Evolutionary conservation across 2,113 vertebrate species (phyloP), one percentile per base, ranked within the genome.

Genomic region (Cryptotis parvus): DNA sequence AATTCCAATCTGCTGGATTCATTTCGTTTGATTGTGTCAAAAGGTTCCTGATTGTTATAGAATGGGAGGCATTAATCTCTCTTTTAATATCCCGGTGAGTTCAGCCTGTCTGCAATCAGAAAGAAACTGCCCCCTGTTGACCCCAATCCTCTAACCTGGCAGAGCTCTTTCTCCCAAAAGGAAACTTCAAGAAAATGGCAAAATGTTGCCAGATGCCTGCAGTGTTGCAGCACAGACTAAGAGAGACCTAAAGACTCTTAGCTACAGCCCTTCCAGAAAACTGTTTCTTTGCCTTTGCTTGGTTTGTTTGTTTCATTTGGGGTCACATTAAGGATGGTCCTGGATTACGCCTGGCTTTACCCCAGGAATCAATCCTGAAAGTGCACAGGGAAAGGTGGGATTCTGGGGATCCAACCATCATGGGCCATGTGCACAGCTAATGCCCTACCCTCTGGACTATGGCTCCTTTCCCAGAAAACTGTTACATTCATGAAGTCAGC

Each of bases 1-100:
- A 14, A 45, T 81, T 84, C 2, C 45, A 82, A 70, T 86, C 76
- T 80, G 31, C 49, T 73, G 15, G 15, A 33, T 70, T 74, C 31
- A 29, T 63, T 87, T 66, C 27, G 49, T 74, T 41, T 82, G 52
- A 63, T 26, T 43, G 16, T 68, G 39, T 86, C 76, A 68, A 88
- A 82, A 35, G 11, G 1, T 68, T 83, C 20, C 31, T 85, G 63
- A 86, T 77, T 35, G 4, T 66, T 72, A 22, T 35, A 61, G 70
- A 83, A 72, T 55, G 27, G 77, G 52, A 83, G 12, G 2, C 24
- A 86, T 35, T 86, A 49, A 49, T 92, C 39, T 78, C 24, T 52
- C 24, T 86, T 81, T 84, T 74, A 73, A 84, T 81, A 88, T 84
- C n/a, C 55, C 74, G 18, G 27, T 84, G n/a, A 83, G 55, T 78